Conservation (phyloP, 2,797 vertebrate genomes). For the Falco novaeseelandiae region DNA sequence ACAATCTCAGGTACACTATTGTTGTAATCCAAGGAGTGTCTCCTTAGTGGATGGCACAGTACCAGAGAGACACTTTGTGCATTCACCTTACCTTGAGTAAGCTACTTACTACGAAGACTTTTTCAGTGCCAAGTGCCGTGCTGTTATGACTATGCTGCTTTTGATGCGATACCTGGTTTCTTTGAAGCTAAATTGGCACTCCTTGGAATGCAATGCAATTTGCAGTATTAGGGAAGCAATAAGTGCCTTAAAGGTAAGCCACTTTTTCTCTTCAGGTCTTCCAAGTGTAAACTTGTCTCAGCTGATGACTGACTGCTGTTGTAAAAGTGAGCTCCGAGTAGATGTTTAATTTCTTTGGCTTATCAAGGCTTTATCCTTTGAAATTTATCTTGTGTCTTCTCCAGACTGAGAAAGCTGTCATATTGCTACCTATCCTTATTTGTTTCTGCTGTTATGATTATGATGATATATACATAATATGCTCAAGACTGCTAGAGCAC, state of each 20-base stretch:
- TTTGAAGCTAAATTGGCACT: conserved; percentile 8
- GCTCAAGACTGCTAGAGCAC: neutral
- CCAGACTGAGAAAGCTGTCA: neutral
- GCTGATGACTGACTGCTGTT: neutral
- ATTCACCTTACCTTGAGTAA: neutral
- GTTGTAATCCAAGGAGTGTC: neutral
- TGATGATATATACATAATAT: neutral
- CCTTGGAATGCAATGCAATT: neutral
- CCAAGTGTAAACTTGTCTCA: neutral
- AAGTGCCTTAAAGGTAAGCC: neutral
- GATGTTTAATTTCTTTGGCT: rapidly evolving
- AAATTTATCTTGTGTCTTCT: neutral
- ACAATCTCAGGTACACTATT: neutral
- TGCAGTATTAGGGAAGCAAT: neutral
- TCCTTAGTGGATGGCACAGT: neutral
- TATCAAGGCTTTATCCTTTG: neutral
- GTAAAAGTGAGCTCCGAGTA: neutral
- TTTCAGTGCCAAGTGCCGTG: neutral
- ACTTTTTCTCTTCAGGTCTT: neutral
- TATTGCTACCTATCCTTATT: neutral
- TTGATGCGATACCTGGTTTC: neutral
- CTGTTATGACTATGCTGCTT: neutral
- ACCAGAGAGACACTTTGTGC: neutral
- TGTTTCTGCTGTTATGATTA: neutral
- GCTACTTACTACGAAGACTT: neutral